Conservation (phyloP, 2,113 vertebrate species). For the Sylvilagus bachmani region DNA sequence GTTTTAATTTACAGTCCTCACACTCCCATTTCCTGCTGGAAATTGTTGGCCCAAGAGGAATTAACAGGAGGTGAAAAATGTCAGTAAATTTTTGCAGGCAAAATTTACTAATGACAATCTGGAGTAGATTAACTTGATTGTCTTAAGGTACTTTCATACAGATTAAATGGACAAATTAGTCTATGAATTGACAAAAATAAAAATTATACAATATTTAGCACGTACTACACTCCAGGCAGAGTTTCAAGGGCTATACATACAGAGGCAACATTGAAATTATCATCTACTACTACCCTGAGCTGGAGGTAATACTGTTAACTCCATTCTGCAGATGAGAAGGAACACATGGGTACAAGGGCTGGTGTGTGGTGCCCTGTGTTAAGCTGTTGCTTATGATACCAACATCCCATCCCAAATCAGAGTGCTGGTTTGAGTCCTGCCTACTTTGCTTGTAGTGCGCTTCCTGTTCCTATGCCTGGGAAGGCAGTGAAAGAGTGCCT, state of each 20-base stretch:
- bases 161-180: neutral
- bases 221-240: fast-evolving
- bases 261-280: neutral
- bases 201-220: neutral
- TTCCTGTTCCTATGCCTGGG: too few relatives aligned
- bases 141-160: neutral
- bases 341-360: neutral
- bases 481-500: too few relatives aligned
- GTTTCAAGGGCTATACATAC: neutral
- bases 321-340: neutral
- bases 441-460: too few relatives aligned
- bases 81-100: neutral
- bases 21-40: conserved; percentile 20
- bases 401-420: too few relatives aligned
- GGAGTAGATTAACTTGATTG: neutral
- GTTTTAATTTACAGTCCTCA: conserved; percentile 40
- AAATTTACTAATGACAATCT: neutral
- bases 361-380: too few relatives aligned
- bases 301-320: neutral
- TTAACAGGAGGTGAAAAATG: conserved; percentile 16
- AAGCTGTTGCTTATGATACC: too few relatives aligned
- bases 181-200: neutral
- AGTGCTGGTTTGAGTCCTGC: too few relatives aligned
- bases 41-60: conserved; percentile 26
- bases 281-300: neutral